Base-by-base conservation (phyloP, 1,140 invertebrate species). In the Pseudomyrmex concolor region DNA sequence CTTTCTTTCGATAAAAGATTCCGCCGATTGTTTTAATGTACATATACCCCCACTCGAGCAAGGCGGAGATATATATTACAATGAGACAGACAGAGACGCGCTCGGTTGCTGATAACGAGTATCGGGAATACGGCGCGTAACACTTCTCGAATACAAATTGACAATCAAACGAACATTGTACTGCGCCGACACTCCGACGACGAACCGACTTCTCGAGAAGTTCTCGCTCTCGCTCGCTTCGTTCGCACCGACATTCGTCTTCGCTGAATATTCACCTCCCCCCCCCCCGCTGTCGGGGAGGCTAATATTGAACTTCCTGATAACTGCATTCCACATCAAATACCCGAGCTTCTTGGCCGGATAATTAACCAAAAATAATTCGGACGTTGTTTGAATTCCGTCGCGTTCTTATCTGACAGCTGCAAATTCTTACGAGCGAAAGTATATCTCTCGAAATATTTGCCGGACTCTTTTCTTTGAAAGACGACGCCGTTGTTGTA, bases 61-160 rank as follows among this genome's bases (percentile, higher is more conserved):
- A 34, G 17, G 59, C 9, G 15, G 8, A 50, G 22, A 22, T 70
- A 59, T 70, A 22, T 70, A 59, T 70, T 60, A 71, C 62, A 34
- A 64, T 43, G 51, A 22, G 51, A 22, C 54, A 80, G 54, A 70
- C 43, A 50, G 68, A 45, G 68, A 57, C 43, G n/a, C 34, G n/a
- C 34, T 59, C 19, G 22, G 43, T 50, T 15, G 66, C 43, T 59
- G 76, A 70, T 78, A 70, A 78, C 55, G 66, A 71, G 54, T 71
- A 68, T 80, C 66, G 43, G n/a, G 54, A 80, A 55, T 66, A 60
- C 73, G 54, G 43, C 15, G 43, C 15, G 43, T 80, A 66, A 80
- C 76, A 71, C 64, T 59, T 80, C 64, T 60, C 76, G 76, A 80
- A 80, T 80, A 80, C 66, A 80, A 80, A 80, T 80, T 80, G 76